Percentiles rank a stretch among this genome's conserved stretches.
These are phyloP conservation scores for Ornithorhynchus anatinus DNA, from an alignment of 2,113 vertebrate genomes.

Conservation along the genomic window DNA sequence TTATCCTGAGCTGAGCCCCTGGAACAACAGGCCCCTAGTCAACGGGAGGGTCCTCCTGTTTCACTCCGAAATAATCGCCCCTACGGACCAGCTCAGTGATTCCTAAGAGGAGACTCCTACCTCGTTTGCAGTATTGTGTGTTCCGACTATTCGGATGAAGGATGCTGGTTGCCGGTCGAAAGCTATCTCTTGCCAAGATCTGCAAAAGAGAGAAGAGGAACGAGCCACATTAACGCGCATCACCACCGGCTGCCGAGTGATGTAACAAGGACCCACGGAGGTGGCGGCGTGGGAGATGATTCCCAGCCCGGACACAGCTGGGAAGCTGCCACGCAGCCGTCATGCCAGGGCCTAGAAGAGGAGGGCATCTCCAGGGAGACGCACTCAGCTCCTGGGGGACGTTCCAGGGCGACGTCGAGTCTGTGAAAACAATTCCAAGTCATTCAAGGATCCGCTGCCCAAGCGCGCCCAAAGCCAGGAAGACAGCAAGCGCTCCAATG, in stretches of 20 bases:
- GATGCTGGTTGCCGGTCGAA: constrained; percentile 92
- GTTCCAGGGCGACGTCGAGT: background rate
- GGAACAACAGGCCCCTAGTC: background rate
- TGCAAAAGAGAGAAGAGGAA: constrained; percentile 56
- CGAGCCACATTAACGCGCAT: background rate
- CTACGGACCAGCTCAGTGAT: background rate
- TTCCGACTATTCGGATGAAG: constrained; percentile 96
- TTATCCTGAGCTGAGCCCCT: background rate
- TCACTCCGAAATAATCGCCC: background rate
- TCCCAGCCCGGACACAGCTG: too few relatives aligned
- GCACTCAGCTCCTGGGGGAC: background rate
- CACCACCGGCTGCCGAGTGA: constrained; percentile 1
- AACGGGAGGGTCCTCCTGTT: background rate
- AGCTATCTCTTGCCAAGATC: constrained; percentile 93
- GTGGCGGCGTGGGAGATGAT: too few relatives aligned
- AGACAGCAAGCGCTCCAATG: background rate
- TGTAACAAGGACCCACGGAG: too few relatives aligned
- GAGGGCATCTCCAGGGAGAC: too few relatives aligned
- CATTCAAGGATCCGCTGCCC: background rate
- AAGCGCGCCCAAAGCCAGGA: background rate
- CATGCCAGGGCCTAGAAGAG: too few relatives aligned
- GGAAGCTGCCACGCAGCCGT: too few relatives aligned
- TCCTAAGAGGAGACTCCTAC: constrained; percentile 63
- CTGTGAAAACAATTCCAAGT: background rate
- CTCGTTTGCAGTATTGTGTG: constrained; percentile 98